A percentile compares a stretch with the other conserved stretches of the same genome.
Conservation (phyloP, 2,888 invertebrate genomes). For the Danaus chrysippus region DNA sequence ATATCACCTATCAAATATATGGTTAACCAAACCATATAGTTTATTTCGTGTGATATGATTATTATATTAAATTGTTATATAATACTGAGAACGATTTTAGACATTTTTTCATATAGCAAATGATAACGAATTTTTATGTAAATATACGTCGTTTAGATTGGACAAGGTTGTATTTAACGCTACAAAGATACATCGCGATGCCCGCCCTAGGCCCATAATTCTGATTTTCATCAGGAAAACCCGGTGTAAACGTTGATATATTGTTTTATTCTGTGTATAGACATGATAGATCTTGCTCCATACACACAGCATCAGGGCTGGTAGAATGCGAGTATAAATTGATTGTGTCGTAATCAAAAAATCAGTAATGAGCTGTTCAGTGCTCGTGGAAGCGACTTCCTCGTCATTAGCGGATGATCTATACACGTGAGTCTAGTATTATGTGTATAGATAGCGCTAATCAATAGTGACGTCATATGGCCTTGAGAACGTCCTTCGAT, state of each 20-base stretch:
- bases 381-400: conserved; percentile 56
- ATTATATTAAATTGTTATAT: too few species aligned
- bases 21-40: neutral
- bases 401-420: conserved; percentile 56
- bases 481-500: conserved; percentile 16
- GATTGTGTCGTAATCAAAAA: conserved; percentile 21
- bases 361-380: conserved; percentile 53
- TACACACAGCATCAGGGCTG: neutral
- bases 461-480: conserved; percentile 24
- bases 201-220: conserved; percentile 35
- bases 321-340: conserved; percentile 8
- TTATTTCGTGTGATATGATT: too few species aligned
- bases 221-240: conserved; percentile 49
- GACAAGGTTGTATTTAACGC: conserved; percentile 17
- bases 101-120: too few species aligned
- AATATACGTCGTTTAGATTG: neutral
- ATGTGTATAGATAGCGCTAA: neutral
- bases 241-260: conserved; percentile 33
- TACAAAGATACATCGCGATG: conserved; percentile 29
- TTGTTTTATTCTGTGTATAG: conserved; percentile 27
- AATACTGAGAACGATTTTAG: too few species aligned
- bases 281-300: conserved; percentile 11
- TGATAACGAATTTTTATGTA: neutral
- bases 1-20: neutral
- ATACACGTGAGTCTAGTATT: conserved; percentile 55